Percentiles rank a stretch among this genome's conserved stretches.
phyloP scores from a whole-genome alignment of 92 coral and sea anemone species.

The Umimayanthus chanpuru region DNA sequence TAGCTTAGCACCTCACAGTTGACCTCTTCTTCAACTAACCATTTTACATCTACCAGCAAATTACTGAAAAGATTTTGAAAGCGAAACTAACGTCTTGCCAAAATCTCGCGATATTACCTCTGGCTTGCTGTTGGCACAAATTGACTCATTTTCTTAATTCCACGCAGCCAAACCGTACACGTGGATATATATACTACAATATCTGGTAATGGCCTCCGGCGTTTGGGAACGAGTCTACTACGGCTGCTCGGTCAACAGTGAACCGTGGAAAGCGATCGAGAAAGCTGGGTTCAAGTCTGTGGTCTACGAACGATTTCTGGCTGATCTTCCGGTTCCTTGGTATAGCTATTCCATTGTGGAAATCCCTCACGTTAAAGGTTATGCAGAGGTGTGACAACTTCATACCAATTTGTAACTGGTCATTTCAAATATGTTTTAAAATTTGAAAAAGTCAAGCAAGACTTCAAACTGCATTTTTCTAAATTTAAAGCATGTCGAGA shows the following conservation, averaged over 20 bases:
- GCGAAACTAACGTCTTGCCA: too few relatives aligned
- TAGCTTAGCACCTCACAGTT: too few relatives aligned
- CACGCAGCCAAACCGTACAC: conserved; percentile 33
- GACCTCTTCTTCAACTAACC: too few relatives aligned
- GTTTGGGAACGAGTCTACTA: conserved; percentile 34
- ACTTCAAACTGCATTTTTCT: neutral
- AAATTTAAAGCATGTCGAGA: too few relatives aligned
- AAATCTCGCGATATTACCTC: too few relatives aligned
- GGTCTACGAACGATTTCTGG: conserved; percentile 23
- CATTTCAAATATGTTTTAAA: too few relatives aligned
- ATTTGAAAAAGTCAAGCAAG: neutral
- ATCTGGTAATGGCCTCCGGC: conserved; percentile 26
- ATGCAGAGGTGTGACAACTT: conserved; percentile 6
- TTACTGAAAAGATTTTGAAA: too few relatives aligned
- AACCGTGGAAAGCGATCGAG: conserved; percentile 35
- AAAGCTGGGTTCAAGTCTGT: conserved; percentile 29
- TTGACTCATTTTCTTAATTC: neutral
- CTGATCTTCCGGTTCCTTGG: conserved; percentile 25
- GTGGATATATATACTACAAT: conserved; percentile 34
- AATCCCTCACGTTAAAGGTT: conserved; percentile 31
- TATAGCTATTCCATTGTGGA: conserved; percentile 21
- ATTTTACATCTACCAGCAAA: too few relatives aligned
- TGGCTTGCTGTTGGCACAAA: too few relatives aligned
- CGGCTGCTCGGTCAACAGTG: conserved; percentile 35
- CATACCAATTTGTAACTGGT: neutral